Conservation (phyloP, 2,113 vertebrate species). For the Callionymus lyra region DNA sequence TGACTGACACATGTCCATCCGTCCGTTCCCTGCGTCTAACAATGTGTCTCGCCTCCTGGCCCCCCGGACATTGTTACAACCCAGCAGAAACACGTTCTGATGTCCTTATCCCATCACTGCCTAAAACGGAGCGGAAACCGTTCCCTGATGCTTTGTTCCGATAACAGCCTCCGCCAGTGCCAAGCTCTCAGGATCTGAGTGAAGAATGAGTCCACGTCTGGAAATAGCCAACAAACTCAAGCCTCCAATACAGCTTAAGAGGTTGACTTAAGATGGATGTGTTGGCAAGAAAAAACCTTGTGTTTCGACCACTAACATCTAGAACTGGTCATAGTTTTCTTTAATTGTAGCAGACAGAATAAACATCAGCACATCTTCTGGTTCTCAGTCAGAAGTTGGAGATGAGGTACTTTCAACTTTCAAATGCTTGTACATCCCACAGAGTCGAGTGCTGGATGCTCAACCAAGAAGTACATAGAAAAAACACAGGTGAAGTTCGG, state of each 20-base stretch:
- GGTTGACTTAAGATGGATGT: no score
- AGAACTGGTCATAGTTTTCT: no score
- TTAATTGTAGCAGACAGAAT: no score
- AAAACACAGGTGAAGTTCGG: no score
- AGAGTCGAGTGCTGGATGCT: no score
- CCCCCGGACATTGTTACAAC: constrained; percentile 17
- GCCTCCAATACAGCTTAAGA: constrained; percentile 15
- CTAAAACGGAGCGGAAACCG: constrained; percentile 47
- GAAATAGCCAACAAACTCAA: constrained; percentile 20
- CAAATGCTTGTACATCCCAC: no score
- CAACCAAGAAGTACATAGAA: no score
- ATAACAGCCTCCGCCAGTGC: constrained; percentile 42
- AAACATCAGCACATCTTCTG: no score
- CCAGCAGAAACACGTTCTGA: constrained; percentile 1
- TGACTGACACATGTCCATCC: constrained; percentile 52
- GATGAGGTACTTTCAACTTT: no score
- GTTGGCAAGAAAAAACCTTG: no score
- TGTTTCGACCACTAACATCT: no score
- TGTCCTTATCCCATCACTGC: constrained; percentile 20
- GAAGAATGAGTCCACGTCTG: constrained; percentile 24
- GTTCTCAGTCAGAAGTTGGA: no score
- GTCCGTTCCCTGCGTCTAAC: constrained; percentile 36
- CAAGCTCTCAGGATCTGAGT: constrained; percentile 23
- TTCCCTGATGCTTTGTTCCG: constrained; percentile 50
- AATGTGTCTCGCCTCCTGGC: constrained; percentile 18